Base-by-base conservation (phyloP, 2,797 vertebrate genomes). In the Tinamus major region DNA sequence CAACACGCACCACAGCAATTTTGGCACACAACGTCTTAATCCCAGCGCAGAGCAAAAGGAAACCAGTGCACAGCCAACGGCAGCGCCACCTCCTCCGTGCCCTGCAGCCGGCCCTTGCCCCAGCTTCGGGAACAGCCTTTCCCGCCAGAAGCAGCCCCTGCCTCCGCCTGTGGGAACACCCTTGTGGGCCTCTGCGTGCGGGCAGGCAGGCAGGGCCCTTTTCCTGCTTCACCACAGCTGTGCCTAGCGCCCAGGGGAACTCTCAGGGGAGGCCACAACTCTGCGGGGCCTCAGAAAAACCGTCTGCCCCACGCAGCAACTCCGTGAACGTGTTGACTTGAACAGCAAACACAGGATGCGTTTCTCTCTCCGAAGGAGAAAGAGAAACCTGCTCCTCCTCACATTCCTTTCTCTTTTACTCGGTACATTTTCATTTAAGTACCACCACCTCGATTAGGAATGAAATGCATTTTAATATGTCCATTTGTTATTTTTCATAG, bases 111-210 rank as follows among this genome's bases (percentile, higher is more conserved):
- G 46, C 17, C 48, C 15, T 9, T 51, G 42, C 33, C 44, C 29
- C 27, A 3, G 7, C 46, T 16, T 4, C 4, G 27, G 46, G 35
- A 65, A 15, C 20, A 33, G 42, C 37, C n/a, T 42, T 58, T 37
- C 35, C 41, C 4, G 0, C 0, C 19, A 58, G 42, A 42, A 72
- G 63, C 0, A 1, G 21, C 56, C 0, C 0, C 44, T 31, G 51
- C 29, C 68, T 74, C 59, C n/a, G 24, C 26, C 5, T 44, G 42
- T 23, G 44, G 14, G 65, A 79, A 41, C 5, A 6, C 59, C 44
- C 24, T 42, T 51, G 35, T 62, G 29, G 51, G 10, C 19, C 49
- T 56, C 42, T 6, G 42, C 7, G 5, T 42, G 42, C 42, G 17
- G 18, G 44, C 18, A 46, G 44, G 44, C 44, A 18, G 44, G 44